These are phyloP conservation scores for Zoanthus solanderi DNA, from an alignment of 92 coral and sea anemone genomes.

Conservation along the genomic window DNA sequence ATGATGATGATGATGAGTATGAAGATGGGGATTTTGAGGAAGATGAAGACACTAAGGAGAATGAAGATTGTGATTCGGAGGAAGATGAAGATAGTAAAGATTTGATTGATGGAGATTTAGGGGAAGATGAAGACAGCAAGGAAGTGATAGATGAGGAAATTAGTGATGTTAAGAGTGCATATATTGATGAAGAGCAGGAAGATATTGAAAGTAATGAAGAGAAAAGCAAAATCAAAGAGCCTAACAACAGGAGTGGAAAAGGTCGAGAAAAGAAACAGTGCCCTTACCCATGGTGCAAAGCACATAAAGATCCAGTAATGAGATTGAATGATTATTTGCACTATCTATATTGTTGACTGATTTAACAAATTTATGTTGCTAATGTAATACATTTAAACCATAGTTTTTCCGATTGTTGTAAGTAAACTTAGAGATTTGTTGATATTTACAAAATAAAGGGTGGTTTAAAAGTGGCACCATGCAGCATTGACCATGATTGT, in stretches of 20 bases:
- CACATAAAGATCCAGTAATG: not conserved
- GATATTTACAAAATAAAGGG: not conserved
- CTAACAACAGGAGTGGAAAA: not conserved
- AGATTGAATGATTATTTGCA: too few relatives aligned
- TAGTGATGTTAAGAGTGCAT: not conserved
- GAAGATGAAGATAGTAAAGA: not conserved
- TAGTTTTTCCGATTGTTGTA: not conserved
- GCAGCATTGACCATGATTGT: not conserved
- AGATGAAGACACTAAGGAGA: not conserved
- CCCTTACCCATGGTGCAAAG: not conserved
- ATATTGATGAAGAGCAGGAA: not conserved
- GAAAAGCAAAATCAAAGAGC: not conserved
- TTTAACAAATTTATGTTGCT: not conserved
- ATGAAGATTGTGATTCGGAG: not conserved
- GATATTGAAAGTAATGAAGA: not conserved
- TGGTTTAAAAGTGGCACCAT: not conserved
- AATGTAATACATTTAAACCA: not conserved
- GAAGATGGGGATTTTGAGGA: not conserved
- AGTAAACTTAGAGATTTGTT: not conserved
- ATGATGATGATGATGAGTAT: not conserved
- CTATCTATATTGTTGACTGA: not conserved
- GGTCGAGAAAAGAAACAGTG: not conserved
- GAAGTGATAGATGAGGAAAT: too few relatives aligned
- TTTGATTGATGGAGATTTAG: not conserved
- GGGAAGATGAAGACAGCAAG: not conserved